Conservation (phyloP, 2,888 invertebrate genomes). For the Acanthosepion lycidas region DNA sequence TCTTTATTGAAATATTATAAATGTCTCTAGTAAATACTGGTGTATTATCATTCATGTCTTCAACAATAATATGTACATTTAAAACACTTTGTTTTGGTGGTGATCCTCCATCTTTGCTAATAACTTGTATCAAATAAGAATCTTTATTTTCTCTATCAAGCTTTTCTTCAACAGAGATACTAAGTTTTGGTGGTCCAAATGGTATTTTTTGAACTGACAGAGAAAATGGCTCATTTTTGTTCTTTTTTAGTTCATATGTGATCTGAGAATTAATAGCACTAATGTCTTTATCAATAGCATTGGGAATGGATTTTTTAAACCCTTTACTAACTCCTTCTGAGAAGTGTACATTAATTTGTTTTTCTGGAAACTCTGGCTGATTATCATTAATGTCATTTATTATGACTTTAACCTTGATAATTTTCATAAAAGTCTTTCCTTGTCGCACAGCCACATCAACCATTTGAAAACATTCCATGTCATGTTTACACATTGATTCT, state of each 20-base stretch:
- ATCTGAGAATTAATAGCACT: background rate
- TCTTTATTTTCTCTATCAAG: background rate
- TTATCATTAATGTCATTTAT: slow-evolving; percentile 9
- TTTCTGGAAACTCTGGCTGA: background rate
- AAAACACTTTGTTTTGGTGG: slow-evolving; percentile 60
- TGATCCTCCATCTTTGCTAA: slow-evolving; percentile 62
- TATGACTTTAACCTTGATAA: background rate
- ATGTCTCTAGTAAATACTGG: slow-evolving; percentile 60
- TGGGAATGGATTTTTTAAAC: background rate
- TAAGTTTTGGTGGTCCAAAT: slow-evolving; percentile 14
- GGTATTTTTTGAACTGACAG: background rate
- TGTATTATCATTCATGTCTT: slow-evolving; percentile 67
- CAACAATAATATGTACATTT: slow-evolving; percentile 62
- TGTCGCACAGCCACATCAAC: background rate
- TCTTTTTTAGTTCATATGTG: background rate
- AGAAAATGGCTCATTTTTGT: background rate
- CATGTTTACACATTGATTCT: background rate
- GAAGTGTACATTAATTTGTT: background rate
- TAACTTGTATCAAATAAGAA: background rate
- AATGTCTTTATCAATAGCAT: background rate
- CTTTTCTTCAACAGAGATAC: background rate
- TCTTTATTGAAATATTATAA: slow-evolving; percentile 62
- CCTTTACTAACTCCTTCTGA: background rate
- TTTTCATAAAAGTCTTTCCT: background rate
- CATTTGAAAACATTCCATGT: background rate